Conservation (phyloP, 2,113 vertebrate genomes). For the Meriones unguiculatus region DNA sequence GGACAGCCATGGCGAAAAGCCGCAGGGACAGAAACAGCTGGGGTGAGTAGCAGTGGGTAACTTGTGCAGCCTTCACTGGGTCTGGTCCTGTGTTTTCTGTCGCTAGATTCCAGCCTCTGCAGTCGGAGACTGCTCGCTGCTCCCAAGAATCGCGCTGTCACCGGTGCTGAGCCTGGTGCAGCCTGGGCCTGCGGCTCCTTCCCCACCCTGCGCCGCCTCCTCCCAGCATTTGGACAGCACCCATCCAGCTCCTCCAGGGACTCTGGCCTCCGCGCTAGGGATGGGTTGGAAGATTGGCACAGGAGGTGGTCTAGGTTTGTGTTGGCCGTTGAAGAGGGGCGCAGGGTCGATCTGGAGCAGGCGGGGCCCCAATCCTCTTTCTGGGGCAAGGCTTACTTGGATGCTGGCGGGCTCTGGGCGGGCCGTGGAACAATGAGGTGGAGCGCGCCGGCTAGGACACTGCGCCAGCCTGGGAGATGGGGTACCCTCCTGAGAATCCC, state of each 20-base stretch:
- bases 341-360: background rate
- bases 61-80: background rate
- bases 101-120: background rate
- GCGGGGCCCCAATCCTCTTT: background rate
- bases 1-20: slow-evolving; percentile 89
- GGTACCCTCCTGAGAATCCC: background rate
- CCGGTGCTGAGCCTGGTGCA: background rate
- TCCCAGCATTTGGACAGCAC: slow-evolving; percentile 81
- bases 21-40: slow-evolving; percentile 95
- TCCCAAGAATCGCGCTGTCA: background rate
- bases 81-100: background rate
- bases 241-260: background rate
- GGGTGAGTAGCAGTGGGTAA: slow-evolving; percentile 89
- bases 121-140: background rate
- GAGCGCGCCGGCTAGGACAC: background rate
- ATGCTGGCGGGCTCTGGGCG: background rate
- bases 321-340: background rate
- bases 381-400: background rate
- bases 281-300: background rate
- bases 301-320: background rate
- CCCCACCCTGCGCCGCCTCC: background rate
- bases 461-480: background rate
- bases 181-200: background rate
- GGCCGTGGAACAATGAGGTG: slow-evolving; percentile 68
- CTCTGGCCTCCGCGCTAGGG: background rate